Percentiles rank a stretch among this genome's conserved stretches.
Conservation (phyloP, 1,140 invertebrate species). For the Ceratina calcarata region DNA sequence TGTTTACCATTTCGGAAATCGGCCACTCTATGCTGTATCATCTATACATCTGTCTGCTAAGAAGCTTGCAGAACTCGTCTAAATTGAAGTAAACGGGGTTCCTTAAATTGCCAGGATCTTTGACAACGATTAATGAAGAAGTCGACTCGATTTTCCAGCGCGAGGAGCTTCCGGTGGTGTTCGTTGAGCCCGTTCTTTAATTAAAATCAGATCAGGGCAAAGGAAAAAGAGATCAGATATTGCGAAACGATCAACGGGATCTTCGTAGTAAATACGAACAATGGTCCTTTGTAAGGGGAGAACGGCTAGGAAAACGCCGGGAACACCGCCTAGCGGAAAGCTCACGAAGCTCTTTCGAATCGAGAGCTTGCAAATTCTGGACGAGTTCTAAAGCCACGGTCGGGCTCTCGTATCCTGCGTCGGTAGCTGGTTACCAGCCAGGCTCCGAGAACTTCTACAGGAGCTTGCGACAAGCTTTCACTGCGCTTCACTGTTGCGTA, state of each 20-base stretch:
- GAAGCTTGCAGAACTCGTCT: neutral
- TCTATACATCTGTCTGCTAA: neutral
- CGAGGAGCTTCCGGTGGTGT: too few relatives aligned
- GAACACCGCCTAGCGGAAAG: conserved; percentile 10
- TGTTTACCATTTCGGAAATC: too few relatives aligned
- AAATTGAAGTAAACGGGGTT: neutral
- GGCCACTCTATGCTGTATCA: neutral
- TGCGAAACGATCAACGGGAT: neutral
- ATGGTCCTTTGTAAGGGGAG: neutral
- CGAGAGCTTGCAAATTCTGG: neutral
- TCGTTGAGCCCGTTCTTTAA: neutral
- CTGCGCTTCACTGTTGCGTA: neutral
- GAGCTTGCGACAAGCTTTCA: neutral
- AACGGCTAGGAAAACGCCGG: neutral
- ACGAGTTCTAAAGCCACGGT: neutral
- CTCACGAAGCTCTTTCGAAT: neutral
- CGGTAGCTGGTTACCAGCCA: conserved; percentile 20
- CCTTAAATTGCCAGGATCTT: neutral
- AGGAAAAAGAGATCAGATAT: neutral
- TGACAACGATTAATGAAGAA: conserved; percentile 1
- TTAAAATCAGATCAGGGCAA: neutral
- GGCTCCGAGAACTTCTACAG: neutral
- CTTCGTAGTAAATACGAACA: neutral
- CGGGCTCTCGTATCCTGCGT: neutral
- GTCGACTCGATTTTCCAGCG: neutral